These are phyloP conservation scores for Agrypnus murinus DNA, from an alignment of 2,888 invertebrate genomes.

Conservation along the genomic window DNA sequence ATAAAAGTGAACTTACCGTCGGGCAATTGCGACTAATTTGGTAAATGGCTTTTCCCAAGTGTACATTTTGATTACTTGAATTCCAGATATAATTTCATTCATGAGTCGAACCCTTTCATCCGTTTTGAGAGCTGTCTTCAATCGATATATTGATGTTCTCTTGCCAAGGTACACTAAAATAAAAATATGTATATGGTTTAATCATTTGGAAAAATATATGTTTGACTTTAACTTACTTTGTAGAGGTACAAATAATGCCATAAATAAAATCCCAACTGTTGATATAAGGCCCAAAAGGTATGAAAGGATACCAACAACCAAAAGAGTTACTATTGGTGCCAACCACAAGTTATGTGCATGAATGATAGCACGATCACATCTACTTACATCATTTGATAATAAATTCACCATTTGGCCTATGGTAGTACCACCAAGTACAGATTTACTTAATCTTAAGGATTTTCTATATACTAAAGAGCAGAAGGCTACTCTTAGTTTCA, in stretches of 20 bases:
- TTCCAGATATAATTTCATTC: constrained; percentile 91
- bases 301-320: constrained; percentile 83
- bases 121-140: constrained; percentile 89
- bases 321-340: constrained; percentile 84
- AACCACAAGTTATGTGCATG: constrained; percentile 88
- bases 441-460: constrained; percentile 79
- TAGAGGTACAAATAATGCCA: constrained; percentile 71
- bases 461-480: constrained; percentile 90
- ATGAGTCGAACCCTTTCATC: constrained; percentile 93
- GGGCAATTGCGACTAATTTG: constrained; percentile 80
- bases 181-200: too few relatives aligned
- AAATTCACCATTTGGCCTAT: constrained; percentile 75
- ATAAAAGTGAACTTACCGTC: constrained; percentile 76
- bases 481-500: constrained; percentile 87
- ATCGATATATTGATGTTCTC: constrained; percentile 79
- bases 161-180: constrained; percentile 81
- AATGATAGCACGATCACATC: constrained; percentile 87
- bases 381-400: constrained; percentile 89
- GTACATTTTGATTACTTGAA: constrained; percentile 94
- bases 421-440: constrained; percentile 86
- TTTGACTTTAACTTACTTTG: constrained; percentile 66
- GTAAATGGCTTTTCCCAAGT: constrained; percentile 92
- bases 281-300: constrained; percentile 73
- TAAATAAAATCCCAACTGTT: constrained; percentile 73
- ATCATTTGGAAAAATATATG: background rate